A percentile compares a stretch with the other conserved stretches of the same genome.
Evolutionary conservation across 2,113 vertebrate genomes (phyloP).

Genomic region (Gymnogyps californianus): DNA sequence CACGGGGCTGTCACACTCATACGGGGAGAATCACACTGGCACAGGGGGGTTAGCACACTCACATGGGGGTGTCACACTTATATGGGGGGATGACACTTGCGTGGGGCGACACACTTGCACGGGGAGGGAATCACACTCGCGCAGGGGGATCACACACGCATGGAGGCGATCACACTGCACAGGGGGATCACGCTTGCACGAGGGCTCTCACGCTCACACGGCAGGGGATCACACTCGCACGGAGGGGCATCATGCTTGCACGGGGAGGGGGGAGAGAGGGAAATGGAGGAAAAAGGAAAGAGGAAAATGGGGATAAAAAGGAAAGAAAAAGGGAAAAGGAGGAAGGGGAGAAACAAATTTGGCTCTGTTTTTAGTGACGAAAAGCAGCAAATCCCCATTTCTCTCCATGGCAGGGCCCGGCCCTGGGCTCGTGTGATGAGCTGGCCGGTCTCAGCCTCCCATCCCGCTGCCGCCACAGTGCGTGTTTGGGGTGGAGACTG

Average conservation of each 20-base stretch:
- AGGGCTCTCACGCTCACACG: no score
- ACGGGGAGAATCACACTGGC: no score
- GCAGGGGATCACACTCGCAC: background rate
- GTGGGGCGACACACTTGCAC: no score
- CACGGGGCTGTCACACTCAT: no score
- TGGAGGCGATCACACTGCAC: no score
- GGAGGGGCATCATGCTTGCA: no score
- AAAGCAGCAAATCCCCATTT: background rate
- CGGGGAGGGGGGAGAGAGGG: background rate
- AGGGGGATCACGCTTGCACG: background rate
- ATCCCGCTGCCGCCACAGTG: background rate
- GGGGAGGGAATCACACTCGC: no score
- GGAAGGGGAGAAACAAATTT: background rate
- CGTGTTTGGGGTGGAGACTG: background rate
- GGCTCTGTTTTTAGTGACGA: background rate
- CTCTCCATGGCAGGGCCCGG: accelerated
- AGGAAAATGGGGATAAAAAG: background rate
- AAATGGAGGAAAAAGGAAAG: no score
- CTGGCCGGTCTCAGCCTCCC: background rate
- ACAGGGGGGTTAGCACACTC: no score
- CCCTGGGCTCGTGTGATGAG: background rate
- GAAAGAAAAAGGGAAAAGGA: background rate
- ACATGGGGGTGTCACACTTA: no score
- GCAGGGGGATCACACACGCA: no score
- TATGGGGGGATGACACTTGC: no score